phyloP scores from a whole-genome alignment of 1,140 invertebrate genomes.

The Macrocentrus cingulum region DNA sequence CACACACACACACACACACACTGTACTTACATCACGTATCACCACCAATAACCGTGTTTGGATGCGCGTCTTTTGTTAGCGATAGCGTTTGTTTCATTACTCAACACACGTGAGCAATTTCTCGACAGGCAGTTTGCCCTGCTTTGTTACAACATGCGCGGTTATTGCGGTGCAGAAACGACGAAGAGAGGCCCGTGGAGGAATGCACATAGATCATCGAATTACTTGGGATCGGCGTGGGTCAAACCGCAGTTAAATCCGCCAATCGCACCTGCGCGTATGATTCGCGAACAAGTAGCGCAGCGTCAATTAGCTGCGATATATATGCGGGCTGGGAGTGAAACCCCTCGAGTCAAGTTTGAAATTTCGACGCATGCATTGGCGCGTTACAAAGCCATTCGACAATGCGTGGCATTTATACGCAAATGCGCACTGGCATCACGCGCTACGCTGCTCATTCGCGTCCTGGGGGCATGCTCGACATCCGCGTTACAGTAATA shows the following conservation, averaged over 20 bases:
- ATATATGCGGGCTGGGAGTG: no score
- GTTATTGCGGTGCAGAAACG: conserved; percentile 14
- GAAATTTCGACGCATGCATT: no score
- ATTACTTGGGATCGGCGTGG: conserved; percentile 16
- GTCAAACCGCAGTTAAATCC: conserved; percentile 19
- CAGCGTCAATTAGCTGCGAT: no score
- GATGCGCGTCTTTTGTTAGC: conserved; percentile 14
- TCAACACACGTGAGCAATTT: conserved; percentile 14
- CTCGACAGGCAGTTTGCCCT: conserved; percentile 14
- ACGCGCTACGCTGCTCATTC: not conserved
- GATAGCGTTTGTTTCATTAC: conserved; percentile 12
- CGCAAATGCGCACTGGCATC: conserved; percentile 11
- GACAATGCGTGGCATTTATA: conserved; percentile 15
- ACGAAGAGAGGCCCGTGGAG: conserved; percentile 18
- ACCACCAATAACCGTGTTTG: not conserved
- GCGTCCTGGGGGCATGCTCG: conserved; percentile 10
- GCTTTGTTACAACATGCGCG: conserved; percentile 12
- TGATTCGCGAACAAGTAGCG: no score
- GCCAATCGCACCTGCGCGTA: not conserved
- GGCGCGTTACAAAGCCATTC: no score
- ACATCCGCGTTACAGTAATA: conserved; percentile 25
- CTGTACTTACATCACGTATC: no score
- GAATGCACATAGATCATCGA: conserved; percentile 19
- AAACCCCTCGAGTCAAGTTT: no score
- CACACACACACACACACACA: no score